Evolutionary conservation across 2,888 invertebrate genomes (phyloP).

Genomic region (Tromatobia lineatoria): DNA sequence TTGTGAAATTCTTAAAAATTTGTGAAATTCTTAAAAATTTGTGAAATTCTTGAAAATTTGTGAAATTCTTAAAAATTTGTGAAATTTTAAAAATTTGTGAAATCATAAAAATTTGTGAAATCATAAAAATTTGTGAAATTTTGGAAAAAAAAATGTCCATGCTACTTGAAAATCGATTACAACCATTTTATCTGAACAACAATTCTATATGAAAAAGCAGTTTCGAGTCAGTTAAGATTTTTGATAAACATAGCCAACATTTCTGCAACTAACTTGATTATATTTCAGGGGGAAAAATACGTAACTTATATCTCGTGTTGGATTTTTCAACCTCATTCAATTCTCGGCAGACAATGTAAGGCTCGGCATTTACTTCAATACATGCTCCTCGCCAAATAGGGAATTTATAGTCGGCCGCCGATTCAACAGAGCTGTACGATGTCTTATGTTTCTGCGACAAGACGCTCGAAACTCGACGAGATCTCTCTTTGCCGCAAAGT

Average conservation of each 20-base stretch:
- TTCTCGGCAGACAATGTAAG: constrained; percentile 48
- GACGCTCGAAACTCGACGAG: constrained; percentile 8
- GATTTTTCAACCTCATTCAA: constrained; percentile 18
- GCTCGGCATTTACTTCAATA: constrained; percentile 32
- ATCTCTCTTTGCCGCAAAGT: constrained; percentile 17
- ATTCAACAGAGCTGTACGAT: constrained; percentile 16
- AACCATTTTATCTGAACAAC: too few relatives aligned
- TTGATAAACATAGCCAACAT: background rate
- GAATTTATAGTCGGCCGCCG: constrained; percentile 56
- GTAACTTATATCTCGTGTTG: constrained; percentile 1
- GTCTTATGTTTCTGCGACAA: constrained; percentile 16
- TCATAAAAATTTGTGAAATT: too few relatives aligned
- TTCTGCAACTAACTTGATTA: background rate
- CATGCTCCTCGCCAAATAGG: constrained; percentile 62
- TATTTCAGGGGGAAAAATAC: constrained; percentile 31
- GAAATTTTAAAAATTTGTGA: too few relatives aligned
- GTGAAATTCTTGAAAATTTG: too few relatives aligned
- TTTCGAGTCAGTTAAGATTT: background rate
- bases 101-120: too few relatives aligned
- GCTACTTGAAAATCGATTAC: too few relatives aligned
- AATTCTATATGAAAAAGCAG: background rate
- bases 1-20: too few relatives aligned
- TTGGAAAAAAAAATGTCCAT: too few relatives aligned
- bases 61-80: too few relatives aligned
- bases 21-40: too few relatives aligned